Conservation (phyloP, 2,797 vertebrate species). For the Sphenodon punctatus region DNA sequence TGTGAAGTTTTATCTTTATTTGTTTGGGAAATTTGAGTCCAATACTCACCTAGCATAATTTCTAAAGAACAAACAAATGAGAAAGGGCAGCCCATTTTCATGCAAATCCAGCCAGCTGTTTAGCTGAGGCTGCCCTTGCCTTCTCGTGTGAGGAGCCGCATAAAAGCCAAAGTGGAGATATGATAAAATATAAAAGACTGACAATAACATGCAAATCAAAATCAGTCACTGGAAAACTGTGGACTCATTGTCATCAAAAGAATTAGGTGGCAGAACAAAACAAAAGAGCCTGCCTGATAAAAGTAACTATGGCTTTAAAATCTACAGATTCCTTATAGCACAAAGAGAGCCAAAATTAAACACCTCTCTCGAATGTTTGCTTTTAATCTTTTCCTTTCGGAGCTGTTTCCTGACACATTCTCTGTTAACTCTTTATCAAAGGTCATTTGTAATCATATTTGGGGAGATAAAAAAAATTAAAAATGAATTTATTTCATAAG, state of each 20-base stretch:
- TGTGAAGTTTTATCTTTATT: conserved; percentile 76
- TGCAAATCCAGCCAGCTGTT: conserved; percentile 84
- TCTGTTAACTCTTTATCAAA: conserved; percentile 65
- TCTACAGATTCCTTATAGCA: conserved; percentile 59
- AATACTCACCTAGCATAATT: conserved; percentile 80
- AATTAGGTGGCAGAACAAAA: conserved; percentile 84
- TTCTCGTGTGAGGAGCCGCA: conserved; percentile 77
- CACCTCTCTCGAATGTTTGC: conserved; percentile 64
- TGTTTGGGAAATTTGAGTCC: conserved; percentile 75
- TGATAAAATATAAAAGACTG: conserved; percentile 72
- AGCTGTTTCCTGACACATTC: conserved; percentile 50
- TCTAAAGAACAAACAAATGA: conserved; percentile 79
- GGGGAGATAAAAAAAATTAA: conserved; percentile 54
- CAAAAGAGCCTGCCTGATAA: conserved; percentile 77
- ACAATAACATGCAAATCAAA: conserved; percentile 79
- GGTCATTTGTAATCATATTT: conserved; percentile 66
- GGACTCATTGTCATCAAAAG: conserved; percentile 77
- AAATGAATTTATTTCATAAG: conserved; percentile 25
- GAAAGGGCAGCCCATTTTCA: conserved; percentile 80
- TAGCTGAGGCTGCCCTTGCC: conserved; percentile 70
- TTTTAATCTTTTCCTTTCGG: conserved; percentile 63
- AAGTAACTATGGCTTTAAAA: conserved; percentile 74
- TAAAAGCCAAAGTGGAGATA: conserved; percentile 77
- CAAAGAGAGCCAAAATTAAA: conserved; percentile 68
- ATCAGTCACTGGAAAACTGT: conserved; percentile 74